Conservation (phyloP, 2,797 vertebrate species). For the Anniella stebbinsi region DNA sequence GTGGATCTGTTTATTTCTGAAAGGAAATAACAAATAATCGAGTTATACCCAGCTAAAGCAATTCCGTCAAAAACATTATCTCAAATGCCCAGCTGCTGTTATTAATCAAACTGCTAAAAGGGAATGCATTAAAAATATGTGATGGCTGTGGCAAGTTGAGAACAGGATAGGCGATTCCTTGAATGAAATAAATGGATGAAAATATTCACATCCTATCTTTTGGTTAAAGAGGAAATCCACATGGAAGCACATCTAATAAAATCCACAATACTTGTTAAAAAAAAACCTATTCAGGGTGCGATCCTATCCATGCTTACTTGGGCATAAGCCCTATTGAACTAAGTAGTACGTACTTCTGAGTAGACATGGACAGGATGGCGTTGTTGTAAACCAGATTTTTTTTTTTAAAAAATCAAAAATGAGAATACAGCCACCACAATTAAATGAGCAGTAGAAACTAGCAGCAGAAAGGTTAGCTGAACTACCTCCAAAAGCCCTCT, state of each 20-base stretch:
- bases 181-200: background rate
- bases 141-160: background rate
- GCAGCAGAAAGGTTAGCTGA: background rate
- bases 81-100: slow-evolving; percentile 56
- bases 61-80: slow-evolving; percentile 50
- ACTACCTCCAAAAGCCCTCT: background rate
- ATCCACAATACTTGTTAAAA: background rate
- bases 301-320: too few species aligned
- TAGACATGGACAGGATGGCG: too few species aligned
- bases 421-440: background rate
- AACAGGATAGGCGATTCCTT: background rate
- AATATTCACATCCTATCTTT: background rate
- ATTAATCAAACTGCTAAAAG: slow-evolving; percentile 38
- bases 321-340: too few species aligned
- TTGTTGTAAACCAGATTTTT: too few species aligned
- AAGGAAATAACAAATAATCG: slow-evolving; percentile 62
- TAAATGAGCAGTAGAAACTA: background rate
- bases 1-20: slow-evolving; percentile 49
- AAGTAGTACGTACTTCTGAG: too few species aligned
- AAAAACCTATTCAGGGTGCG: background rate
- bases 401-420: background rate
- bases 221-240: background rate
- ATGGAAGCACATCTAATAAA: background rate
- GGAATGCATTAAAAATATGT: slow-evolving; percentile 47
- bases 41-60: slow-evolving; percentile 61